Conservation (phyloP, 1,140 invertebrate genomes). For the Euwallacea fornicatus region DNA sequence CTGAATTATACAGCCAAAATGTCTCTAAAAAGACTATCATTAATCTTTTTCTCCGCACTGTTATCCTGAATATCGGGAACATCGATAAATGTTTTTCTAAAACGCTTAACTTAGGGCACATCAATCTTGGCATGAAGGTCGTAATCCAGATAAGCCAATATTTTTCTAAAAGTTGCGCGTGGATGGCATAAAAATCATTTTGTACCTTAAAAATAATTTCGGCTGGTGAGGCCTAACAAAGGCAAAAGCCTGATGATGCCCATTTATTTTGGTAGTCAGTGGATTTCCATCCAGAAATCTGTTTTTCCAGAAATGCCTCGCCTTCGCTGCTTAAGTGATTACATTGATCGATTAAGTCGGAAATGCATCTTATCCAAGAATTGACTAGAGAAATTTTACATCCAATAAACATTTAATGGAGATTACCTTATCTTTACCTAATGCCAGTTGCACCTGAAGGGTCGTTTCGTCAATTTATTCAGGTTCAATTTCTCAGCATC, state of each 20-base stretch:
- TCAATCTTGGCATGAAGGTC: conserved; percentile 25
- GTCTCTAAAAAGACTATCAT: conserved; percentile 18
- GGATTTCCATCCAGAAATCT: too few relatives aligned
- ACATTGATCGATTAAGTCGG: too few relatives aligned
- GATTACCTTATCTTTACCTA: too few relatives aligned
- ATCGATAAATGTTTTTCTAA: conserved; percentile 29
- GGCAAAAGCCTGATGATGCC: not conserved
- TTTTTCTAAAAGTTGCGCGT: conserved; percentile 4
- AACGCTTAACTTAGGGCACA: conserved; percentile 25
- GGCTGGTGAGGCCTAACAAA: not conserved
- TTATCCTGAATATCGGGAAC: conserved; percentile 18
- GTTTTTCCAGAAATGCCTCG: too few relatives aligned
- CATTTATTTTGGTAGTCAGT: not conserved
- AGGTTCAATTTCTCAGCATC: too few relatives aligned
- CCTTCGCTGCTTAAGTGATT: too few relatives aligned
- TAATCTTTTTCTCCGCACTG: conserved; percentile 16
- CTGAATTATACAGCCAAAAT: conserved; percentile 12
- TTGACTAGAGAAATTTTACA: too few relatives aligned
- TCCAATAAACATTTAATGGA: too few relatives aligned
- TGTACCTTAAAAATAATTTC: not conserved
- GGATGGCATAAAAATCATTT: conserved; percentile 10
- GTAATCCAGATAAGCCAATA: conserved; percentile 26
- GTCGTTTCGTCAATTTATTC: too few relatives aligned
- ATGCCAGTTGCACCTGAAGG: too few relatives aligned
- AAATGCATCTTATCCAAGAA: too few relatives aligned